Percentiles rank a stretch among this genome's conserved stretches.
These are phyloP conservation scores for Drosophila flavopinicola DNA, from an alignment of 2,888 invertebrate species.

Conservation along the genomic window DNA sequence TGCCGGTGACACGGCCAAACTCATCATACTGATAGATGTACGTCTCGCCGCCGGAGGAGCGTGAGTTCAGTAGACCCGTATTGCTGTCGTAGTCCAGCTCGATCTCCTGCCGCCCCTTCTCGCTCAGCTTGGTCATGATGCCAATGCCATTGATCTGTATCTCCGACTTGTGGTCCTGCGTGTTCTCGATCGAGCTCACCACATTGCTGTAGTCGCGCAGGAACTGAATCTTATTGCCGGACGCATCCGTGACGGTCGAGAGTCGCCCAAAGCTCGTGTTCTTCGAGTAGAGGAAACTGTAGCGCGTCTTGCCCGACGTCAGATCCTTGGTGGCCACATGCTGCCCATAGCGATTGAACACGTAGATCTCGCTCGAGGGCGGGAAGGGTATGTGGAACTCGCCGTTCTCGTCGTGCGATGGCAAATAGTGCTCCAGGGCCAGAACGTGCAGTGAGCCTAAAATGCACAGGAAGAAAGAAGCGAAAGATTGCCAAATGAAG, in stretches of 20 bases:
- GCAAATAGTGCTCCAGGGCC: conserved; percentile 93
- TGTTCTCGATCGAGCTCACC: conserved; percentile 97
- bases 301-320: conserved; percentile 96
- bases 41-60: conserved; percentile 93
- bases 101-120: conserved; percentile 94
- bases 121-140: conserved; percentile 93
- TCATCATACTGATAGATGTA: conserved; percentile 96
- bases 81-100: conserved; percentile 96
- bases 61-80: conserved; percentile 93
- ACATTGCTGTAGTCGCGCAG: conserved; percentile 95
- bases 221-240: conserved; percentile 96
- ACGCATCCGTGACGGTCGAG: conserved; percentile 96
- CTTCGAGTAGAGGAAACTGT: conserved; percentile 98
- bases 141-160: conserved; percentile 96
- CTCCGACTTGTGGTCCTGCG: conserved; percentile 96
- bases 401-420: conserved; percentile 93
- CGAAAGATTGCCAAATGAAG: no score
- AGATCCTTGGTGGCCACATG: conserved; percentile 97
- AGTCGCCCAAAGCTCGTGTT: conserved; percentile 97
- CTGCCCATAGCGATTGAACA: conserved; percentile 97
- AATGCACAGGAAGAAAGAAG: conserved; percentile 23
- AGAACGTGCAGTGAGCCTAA: conserved; percentile 91
- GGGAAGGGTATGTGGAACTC: conserved; percentile 97
- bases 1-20: conserved; percentile 93
- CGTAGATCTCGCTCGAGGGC: conserved; percentile 96